These are phyloP conservation scores for Datnioides undecimradiatus DNA, from an alignment of 2,113 vertebrate genomes.

Conservation along the genomic window DNA sequence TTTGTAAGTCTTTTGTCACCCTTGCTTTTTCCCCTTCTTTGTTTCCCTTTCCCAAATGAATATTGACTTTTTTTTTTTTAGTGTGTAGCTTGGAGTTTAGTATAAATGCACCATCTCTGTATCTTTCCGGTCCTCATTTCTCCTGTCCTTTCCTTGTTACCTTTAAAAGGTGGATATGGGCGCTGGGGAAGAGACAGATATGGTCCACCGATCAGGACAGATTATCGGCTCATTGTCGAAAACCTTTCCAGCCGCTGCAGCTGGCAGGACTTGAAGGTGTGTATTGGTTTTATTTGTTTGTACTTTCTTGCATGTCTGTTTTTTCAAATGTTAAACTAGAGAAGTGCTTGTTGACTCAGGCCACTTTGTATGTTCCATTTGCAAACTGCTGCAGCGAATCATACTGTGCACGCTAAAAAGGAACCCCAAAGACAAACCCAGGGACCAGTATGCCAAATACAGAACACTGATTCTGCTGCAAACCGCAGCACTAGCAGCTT, in stretches of 20 bases:
- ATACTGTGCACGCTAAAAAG: too few relatives aligned
- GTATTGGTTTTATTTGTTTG: not conserved
- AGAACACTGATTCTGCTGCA: too few relatives aligned
- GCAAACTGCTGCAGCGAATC: too few relatives aligned
- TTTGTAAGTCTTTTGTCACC: slow-evolving; percentile 24
- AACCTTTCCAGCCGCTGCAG: slow-evolving; percentile 98
- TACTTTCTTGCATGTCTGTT: too few relatives aligned
- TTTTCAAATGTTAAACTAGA: not conserved
- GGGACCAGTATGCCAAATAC: too few relatives aligned
- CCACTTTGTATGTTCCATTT: too few relatives aligned
- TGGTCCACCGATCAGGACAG: slow-evolving; percentile 95
- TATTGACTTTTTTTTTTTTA: slow-evolving; percentile 60
- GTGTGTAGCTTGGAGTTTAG: slow-evolving; percentile 68
- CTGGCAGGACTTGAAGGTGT: slow-evolving; percentile 98
- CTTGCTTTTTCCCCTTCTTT: slow-evolving; percentile 59
- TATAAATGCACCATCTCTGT: slow-evolving; percentile 37
- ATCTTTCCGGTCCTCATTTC: slow-evolving; percentile 78
- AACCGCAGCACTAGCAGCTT: not conserved
- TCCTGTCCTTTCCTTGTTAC: slow-evolving; percentile 86
- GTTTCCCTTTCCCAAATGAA: slow-evolving; percentile 59
- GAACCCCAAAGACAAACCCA: too few relatives aligned
- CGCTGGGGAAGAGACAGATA: slow-evolving; percentile 96
- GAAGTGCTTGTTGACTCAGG: too few relatives aligned
- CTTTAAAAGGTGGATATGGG: slow-evolving; percentile 93
- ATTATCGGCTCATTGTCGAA: slow-evolving; percentile 98